Evolutionary conservation across 1,140 invertebrate species (phyloP), one percentile per base, ranked within the genome.

Genomic region (Hylaeus volcanicus): DNA sequence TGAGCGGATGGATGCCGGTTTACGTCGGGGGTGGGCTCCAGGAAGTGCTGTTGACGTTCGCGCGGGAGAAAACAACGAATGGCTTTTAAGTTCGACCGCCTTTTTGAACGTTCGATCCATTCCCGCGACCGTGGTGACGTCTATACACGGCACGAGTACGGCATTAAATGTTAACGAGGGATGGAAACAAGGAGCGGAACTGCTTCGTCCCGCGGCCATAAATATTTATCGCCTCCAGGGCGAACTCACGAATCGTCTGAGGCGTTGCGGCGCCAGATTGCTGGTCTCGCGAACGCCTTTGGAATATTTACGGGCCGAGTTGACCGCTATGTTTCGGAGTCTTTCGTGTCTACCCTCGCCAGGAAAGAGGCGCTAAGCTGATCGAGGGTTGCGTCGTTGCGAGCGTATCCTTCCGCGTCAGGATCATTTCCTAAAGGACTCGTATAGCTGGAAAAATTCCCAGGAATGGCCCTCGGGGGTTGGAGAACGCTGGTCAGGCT

Each of bases 161-260:
- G 69, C 37, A 37, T 71, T 71, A 55, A 71, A 71, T 71, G 69
- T 71, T 71, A 71, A 71, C 53, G 53, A 41, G 64, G 15, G 43
- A 48, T 45, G 64, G 12, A 14, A 45, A 15, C 26, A n/a, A 43
- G 39, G 37, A 41, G 14, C 37, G 69, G 53, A 71, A 51, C 65
- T 68, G 4, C 51, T 43, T 56, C 69, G 53, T 43, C 69, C 48
- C 39, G 53, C 39, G 69, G 39, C 26, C 53, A 71, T 71, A 71
- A 71, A 71, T 71, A 71, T 71, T 71, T 56, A 71, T 58, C 53
- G 69, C 15, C 6, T 55, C 26, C 64, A n/a, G 68, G 37, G 68
- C 51, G 68, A 37, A 51, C 68, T 53, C 53, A 9, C 53, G 26
- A 3, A 56, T 68, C 65, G 65, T 68, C 65, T 14, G 37, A 68